Evolutionary conservation across 2,797 vertebrate genomes (phyloP), one percentile per base, ranked within the genome.

Genomic region (Graptemys geographica): DNA sequence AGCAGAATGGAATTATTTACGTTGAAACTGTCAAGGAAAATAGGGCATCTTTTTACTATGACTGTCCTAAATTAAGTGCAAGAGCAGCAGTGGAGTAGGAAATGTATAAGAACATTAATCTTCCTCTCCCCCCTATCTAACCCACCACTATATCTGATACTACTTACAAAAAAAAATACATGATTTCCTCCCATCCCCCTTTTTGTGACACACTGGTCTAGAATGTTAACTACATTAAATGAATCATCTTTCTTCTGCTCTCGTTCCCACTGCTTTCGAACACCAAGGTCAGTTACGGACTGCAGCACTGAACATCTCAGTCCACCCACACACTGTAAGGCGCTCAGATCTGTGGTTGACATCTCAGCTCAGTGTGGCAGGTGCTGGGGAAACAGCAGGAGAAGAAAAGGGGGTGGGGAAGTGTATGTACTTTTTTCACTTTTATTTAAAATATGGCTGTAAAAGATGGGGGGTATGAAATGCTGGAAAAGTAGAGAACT

Each of bases 81-180:
- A 57, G 86, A 19, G 65, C 81, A 6, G 6, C 44, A 1, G 53
- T 87, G 94, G 80, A 76, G 78, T 84, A 1, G 0, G 81, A 44
- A 56, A 69, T 37, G 78, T 56, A 78, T 19, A 41, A 27, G 72
- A 15, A 0, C 72, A 2, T 7, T 1, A n/a, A 6, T 23, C 79
- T 78, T 2, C 4, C 12, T 74, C 27, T 92, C 72, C 11, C 11
- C 52, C 96, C 93, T 91, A 92, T 37, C 69, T 28, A 85, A 96
- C 90, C 83, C 83, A 37, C 0, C 23, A 87, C 86, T 97, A 83
- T 95, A 96, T 96, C 91, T 95, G 92, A 90, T 91, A 5, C 79
- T 0, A 25, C 92, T 88, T 90, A 89, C 95, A 91, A 96, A 92
- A 44, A 44, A 44, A 1, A 6, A 76, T 92, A 56, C 96, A 94